Conservation (phyloP, 2,113 vertebrate species). For the Platichthys flesus region DNA sequence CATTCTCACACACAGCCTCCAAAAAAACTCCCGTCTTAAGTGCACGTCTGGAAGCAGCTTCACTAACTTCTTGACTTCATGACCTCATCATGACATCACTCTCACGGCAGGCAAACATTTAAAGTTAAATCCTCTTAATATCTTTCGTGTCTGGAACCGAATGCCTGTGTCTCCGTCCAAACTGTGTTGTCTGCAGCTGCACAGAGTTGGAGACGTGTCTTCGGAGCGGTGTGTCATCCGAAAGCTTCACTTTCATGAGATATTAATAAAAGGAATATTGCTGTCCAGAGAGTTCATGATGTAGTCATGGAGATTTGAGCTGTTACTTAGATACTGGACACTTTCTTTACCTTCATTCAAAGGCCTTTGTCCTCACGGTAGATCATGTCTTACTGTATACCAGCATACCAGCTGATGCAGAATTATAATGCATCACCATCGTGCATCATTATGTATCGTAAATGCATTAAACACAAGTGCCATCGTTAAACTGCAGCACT, state of each 20-base stretch:
- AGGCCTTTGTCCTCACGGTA: background rate
- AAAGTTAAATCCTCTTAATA: background rate
- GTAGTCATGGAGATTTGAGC: background rate
- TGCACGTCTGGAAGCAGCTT: too few species aligned
- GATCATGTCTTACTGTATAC: background rate
- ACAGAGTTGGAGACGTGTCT: background rate
- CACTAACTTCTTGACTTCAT: too few species aligned
- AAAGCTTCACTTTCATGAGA: background rate
- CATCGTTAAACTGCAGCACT: background rate
- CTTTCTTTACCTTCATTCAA: slow-evolving; percentile 11
- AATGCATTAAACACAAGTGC: background rate
- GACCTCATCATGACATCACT: too few species aligned
- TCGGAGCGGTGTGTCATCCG: background rate
- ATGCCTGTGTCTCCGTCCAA: background rate
- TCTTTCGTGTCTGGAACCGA: slow-evolving; percentile 6
- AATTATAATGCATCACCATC: background rate
- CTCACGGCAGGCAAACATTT: too few species aligned
- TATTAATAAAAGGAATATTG: slow-evolving; percentile 10
- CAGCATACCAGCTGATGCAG: background rate
- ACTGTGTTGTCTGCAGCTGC: slow-evolving; percentile 12
- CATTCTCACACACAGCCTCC: too few species aligned
- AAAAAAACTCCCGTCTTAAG: too few species aligned
- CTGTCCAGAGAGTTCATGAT: background rate
- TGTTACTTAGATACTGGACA: background rate
- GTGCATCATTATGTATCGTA: background rate